Percentiles rank a stretch among this genome's conserved stretches.
phyloP scores from a whole-genome alignment of 35 echinoderm and acorn worm genomes.

The Apostichopus parvimensis region DNA sequence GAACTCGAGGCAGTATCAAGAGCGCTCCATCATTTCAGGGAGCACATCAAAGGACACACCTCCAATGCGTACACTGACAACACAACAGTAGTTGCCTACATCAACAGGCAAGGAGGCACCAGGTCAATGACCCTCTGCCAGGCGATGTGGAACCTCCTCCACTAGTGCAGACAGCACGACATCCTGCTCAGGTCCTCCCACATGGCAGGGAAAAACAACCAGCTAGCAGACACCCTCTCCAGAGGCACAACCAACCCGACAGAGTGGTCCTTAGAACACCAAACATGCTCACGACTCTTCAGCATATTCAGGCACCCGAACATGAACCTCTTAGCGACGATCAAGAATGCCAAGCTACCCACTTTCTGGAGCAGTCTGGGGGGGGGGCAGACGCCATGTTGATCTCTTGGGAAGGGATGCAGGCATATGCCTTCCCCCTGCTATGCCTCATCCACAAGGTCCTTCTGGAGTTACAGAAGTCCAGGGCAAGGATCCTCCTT shows the following conservation, averaged over 20 bases:
- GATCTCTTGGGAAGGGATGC: conserved; percentile 39
- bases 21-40: not conserved
- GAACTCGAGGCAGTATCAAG: not conserved
- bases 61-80: conserved; percentile 17
- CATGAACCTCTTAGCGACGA: not conserved
- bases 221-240: too few species aligned
- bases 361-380: not conserved
- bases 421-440: conserved; percentile 63
- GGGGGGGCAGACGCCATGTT: too few species aligned
- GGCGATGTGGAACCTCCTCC: too few species aligned
- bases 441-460: conserved; percentile 59
- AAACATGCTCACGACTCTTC: too few species aligned
- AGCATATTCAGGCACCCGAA: not conserved
- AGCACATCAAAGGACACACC: not conserved
- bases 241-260: too few species aligned
- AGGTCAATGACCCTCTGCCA: not conserved
- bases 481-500: not conserved
- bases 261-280: not conserved
- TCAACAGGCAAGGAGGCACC: conserved; percentile 53
- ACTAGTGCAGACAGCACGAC: too few species aligned
- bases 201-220: too few species aligned
- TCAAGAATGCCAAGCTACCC: not conserved
- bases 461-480: conserved; percentile 76
- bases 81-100: conserved; percentile 52
- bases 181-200: too few species aligned